Evolutionary conservation across 2,888 invertebrate species (phyloP), one percentile per base, ranked within the genome.

Genomic region (Oscheius onirici): DNA sequence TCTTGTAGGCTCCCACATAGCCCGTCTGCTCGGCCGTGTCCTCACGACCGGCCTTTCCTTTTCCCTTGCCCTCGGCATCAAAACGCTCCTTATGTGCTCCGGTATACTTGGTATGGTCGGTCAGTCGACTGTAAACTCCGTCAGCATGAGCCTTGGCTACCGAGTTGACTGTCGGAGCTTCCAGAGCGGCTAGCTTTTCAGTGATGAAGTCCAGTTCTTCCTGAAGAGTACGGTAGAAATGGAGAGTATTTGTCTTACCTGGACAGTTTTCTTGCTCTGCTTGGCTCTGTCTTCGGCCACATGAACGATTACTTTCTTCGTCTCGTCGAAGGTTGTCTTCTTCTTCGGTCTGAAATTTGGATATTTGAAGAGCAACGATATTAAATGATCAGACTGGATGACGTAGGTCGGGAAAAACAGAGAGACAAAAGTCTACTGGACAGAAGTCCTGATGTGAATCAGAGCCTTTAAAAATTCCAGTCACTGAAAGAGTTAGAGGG

Each of bases 71-170:
- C 13, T 85, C 85, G 1, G 77, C 80, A 68, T 88, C 87, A 75
- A 88, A 88, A 2, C 88, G 78, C 58, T 88, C 88, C 71, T 88
- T 88, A 73, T 87, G 86, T 34, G 88, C 84, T 26, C 87, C 86
- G 15, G 87, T 86, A 71, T 86, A 86, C 65, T 86, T 87, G 3
- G 81, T 83, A 63, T 81, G 81, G 61, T 88, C 86, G 6, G 88
- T 88, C 55, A 88, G 74, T n/a, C 88, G 78, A 63, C 81, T 82
- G 72, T 85, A 85, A 15, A 87, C 88, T 10, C 85, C 86, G 40
- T 75, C 77, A 2, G 85, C 84, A 46, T 79, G 75, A 2, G 86
- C 71, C 63, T 83, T 85, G 15, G 85, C 84, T 8, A 85, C 84
- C 26, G 76, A 74, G 60, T 81, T 83, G 17, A 83, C 73, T 5